phyloP scores from a whole-genome alignment of 2,888 invertebrate species.

The Seladonia tumulorum region DNA sequence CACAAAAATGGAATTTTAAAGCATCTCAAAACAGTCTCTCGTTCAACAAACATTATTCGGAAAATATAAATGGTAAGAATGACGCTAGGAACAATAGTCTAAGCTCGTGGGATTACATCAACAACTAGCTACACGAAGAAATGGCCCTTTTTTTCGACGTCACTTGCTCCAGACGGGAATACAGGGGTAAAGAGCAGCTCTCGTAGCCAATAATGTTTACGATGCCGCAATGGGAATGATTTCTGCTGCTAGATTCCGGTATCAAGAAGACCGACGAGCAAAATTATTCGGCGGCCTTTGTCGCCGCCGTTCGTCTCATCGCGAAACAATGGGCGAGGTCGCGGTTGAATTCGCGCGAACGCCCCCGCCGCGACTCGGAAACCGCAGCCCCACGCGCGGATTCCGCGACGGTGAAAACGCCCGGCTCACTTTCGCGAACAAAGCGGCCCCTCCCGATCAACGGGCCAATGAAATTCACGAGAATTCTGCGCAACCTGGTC shows the following conservation, averaged over 20 bases:
- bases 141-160: too few relatives aligned
- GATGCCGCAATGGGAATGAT: not conserved
- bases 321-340: constrained; percentile 20
- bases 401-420: constrained; percentile 33
- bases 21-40: too few relatives aligned
- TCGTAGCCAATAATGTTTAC: constrained; percentile 4
- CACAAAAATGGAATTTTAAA: too few relatives aligned
- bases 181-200: not conserved
- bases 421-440: constrained; percentile 32
- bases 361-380: not conserved
- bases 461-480: constrained; percentile 57
- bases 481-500: constrained; percentile 3
- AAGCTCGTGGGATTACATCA: too few relatives aligned
- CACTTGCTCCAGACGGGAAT: not conserved
- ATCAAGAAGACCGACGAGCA: not conserved
- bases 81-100: too few relatives aligned
- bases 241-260: not conserved
- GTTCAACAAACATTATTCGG: too few relatives aligned
- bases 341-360: constrained; percentile 22
- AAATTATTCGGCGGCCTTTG: constrained; percentile 21
- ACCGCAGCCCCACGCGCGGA: constrained; percentile 34
- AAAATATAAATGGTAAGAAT: too few relatives aligned
- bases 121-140: too few relatives aligned
- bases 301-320: not conserved
- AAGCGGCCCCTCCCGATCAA: constrained; percentile 28